Conservation (phyloP, 2,797 vertebrate species). For the Sebastes steindachneri region DNA sequence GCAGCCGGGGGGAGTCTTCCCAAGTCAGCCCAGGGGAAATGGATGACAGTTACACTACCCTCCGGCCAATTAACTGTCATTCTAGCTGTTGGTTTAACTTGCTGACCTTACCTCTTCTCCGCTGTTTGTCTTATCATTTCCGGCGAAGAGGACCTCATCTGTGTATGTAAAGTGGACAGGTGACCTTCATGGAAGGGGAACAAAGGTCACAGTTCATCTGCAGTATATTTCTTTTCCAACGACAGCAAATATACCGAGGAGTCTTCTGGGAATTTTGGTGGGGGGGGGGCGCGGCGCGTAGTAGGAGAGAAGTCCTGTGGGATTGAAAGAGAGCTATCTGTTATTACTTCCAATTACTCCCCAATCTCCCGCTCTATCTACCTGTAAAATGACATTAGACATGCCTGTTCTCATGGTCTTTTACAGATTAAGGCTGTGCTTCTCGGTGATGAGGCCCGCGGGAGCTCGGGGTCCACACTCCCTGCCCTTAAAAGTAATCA, state of each 20-base stretch:
- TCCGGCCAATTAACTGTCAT: constrained; percentile 87
- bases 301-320: constrained; percentile 69
- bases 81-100: constrained; percentile 89
- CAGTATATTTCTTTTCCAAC: constrained; percentile 81
- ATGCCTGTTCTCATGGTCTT: constrained; percentile 82
- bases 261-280: constrained; percentile 65
- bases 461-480: constrained; percentile 66
- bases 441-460: constrained; percentile 70
- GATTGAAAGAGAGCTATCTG: constrained; percentile 80
- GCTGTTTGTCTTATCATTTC: constrained; percentile 87
- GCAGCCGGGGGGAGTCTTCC: constrained; percentile 67
- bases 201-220: constrained; percentile 84
- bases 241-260: constrained; percentile 71
- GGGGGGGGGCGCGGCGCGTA: neutral
- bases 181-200: constrained; percentile 81
- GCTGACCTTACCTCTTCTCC: constrained; percentile 82
- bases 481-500: constrained; percentile 58
- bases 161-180: constrained; percentile 84
- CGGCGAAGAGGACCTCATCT: constrained; percentile 83
- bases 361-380: constrained; percentile 85
- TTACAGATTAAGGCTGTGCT: constrained; percentile 71
- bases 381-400: constrained; percentile 88
- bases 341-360: constrained; percentile 87
- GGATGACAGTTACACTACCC: constrained; percentile 87
- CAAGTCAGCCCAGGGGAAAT: constrained; percentile 78